Evolutionary conservation across 1,140 invertebrate genomes (phyloP), one percentile per base, ranked within the genome.

Genomic region (Rhopalosiphum padi): DNA sequence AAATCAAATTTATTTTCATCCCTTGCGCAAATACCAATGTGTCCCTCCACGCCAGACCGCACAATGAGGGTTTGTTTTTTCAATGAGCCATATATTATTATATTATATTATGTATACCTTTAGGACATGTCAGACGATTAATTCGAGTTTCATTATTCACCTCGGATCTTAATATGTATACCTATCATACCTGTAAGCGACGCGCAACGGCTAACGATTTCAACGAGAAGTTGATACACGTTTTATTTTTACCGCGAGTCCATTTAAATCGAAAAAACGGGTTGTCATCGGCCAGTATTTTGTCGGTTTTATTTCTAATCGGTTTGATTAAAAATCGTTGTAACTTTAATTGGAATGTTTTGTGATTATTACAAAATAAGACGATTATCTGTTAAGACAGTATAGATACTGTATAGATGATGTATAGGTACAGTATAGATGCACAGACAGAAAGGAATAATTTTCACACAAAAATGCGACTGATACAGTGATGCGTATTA

Each of bases 1-100:
- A 90, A 60, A 43, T 53, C 7, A 55, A 90, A 41, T 46, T 43
- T 46, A 30, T 86, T 18, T 51, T 30, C 21, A 77, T 46, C 37
- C 41, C 55, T 82, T 83, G 77, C 91, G 77, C 68, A 92, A 83
- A 92, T 92, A 92, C 23, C 46, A 51, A 53, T 15, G 77, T 92
- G 46, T 92, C 43, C 90, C 60, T 91, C 68, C n/a, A 6, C 23
- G 18, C n/a, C 46, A 25, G 89, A 53, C 55, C 90, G 35, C 43
- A 91, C 60, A 46, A 77, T 46, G 43, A 35, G 90, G 90, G 90
- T 46, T 77, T 46, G 90, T 91, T 91, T 77, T 89, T 91, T 89
- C 90, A 91, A 91, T 18, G 60, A n/a, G 46, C 90, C 83, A 23
- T 83, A 41, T 11, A n/a, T n/a, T 11, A 77, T 15, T 83, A 41